Evolutionary conservation across 2,888 invertebrate genomes (phyloP).

Genomic region (Synergus laeviventris): DNA sequence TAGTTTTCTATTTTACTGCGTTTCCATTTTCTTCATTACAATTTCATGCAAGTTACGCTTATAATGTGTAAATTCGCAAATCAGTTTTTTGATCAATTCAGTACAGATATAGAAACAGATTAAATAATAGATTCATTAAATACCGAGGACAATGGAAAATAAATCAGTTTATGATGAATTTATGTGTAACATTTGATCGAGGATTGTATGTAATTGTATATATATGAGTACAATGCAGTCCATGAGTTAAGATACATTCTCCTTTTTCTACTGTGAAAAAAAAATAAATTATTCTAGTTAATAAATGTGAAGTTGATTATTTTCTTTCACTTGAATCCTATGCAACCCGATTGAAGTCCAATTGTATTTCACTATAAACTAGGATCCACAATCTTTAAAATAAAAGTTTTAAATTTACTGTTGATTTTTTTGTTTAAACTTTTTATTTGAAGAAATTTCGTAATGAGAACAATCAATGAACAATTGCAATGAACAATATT

Average conservation of each 20-base stretch:
- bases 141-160: conserved; percentile 58
- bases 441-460: background rate
- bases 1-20: background rate
- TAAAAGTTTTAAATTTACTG: too few species aligned
- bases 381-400: too few species aligned
- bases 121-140: conserved; percentile 50
- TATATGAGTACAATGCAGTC: conserved; percentile 75
- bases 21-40: conserved; percentile 12
- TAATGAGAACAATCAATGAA: too few species aligned
- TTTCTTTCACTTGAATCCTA: conserved; percentile 54
- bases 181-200: conserved; percentile 75
- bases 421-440: background rate
- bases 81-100: background rate
- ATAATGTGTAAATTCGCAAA: background rate
- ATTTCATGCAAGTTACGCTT: background rate
- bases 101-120: background rate
- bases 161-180: conserved; percentile 73
- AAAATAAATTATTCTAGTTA: conserved; percentile 77
- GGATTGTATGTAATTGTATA: conserved; percentile 75
- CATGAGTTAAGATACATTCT: conserved; percentile 76
- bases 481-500: too few species aligned
- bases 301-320: conserved; percentile 62
- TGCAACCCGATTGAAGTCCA: too few species aligned
- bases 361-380: too few species aligned
- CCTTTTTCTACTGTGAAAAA: conserved; percentile 76